A percentile compares a stretch with the other conserved stretches of the same genome.
phyloP scores from a whole-genome alignment of 1,140 invertebrate genomes.

The Drosophila burlai region DNA sequence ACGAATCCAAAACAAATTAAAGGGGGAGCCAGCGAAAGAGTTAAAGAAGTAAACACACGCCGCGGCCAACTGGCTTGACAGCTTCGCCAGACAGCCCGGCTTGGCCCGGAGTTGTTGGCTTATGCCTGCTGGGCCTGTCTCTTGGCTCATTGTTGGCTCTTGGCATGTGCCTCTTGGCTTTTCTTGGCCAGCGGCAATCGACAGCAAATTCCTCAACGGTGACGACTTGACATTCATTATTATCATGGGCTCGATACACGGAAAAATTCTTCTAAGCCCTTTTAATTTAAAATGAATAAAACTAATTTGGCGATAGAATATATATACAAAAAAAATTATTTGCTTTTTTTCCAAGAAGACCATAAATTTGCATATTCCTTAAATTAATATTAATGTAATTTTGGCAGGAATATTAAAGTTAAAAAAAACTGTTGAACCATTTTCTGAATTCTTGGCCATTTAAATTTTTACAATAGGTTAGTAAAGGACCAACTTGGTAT shows the following conservation, averaged over 20 bases:
- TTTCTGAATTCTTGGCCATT: too few species aligned
- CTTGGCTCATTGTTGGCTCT: constrained; percentile 22
- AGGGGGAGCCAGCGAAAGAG: constrained; percentile 14
- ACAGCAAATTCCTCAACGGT: constrained; percentile 71
- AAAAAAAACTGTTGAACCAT: too few species aligned
- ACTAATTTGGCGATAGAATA: too few species aligned
- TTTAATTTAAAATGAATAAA: too few species aligned
- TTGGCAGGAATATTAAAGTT: too few species aligned
- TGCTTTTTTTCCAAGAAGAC: too few species aligned
- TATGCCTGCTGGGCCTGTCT: constrained; percentile 6
- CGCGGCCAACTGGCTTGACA: constrained; percentile 71
- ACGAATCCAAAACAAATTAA: constrained; percentile 61
- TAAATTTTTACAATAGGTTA: too few species aligned
- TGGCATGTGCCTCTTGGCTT: constrained; percentile 46
- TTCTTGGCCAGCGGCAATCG: constrained; percentile 39
- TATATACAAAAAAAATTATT: too few species aligned
- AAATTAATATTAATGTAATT: too few species aligned
- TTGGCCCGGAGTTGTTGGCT: constrained; percentile 43
- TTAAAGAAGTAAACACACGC: constrained; percentile 47
- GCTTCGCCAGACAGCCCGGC: constrained; percentile 72
- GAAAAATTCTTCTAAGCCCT: neutral
- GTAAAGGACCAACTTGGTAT: too few species aligned
- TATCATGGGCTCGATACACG: constrained; percentile 34
- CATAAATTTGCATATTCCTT: too few species aligned
- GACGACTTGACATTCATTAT: constrained; percentile 73